Evolutionary conservation across 2,113 vertebrate species (phyloP), one percentile per base, ranked within the genome.

Genomic region (Indicator maculatus): DNA sequence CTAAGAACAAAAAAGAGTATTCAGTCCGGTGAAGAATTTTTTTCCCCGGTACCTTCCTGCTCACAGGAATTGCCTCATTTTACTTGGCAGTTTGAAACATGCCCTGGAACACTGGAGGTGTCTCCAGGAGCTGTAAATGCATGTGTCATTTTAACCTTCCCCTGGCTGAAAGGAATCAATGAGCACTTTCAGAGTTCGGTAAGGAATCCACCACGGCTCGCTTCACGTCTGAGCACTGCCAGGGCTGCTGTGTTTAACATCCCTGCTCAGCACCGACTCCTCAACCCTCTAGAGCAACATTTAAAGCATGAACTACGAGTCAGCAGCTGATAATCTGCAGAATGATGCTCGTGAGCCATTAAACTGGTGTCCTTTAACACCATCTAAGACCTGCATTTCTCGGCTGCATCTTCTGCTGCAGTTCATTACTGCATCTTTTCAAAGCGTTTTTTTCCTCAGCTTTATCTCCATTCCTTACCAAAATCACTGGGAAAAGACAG

Each of bases 21-120:
- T 96, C 90, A 93, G 65, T 61, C 66, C 7, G 36, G 86, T 10
- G 70, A 61, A 44, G 83, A 58, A 44, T 8, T 69, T 84, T 86
- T 61, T 12, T 70, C 85, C 82, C 88, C 45, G 61, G 45, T 44
- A 21, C 82, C 61, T 83, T 89, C 82, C 71, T 33, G 84, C 78
- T 93, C 71, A 63, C 89, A 83, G 91, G 87, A 94, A 95, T 91
- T 66, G 71, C 45, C 78, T 95, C 28, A 95, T 95, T 96, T 88
- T 58, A 14, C 85, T 93, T 55, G 67, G 70, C 78, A 83, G 66
- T 91, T 94, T 83, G 89, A 83, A 93, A 83, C 56, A 52, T 4
- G 58, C n/a, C 36, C 90, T 66, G 12, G 50, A 90, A 84, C 28
- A n/a, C 69, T 31, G 26, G 28, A 24, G 45, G 82, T 78, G 89